Conservation (phyloP, 2,113 vertebrate species). For the Limanda limanda region DNA sequence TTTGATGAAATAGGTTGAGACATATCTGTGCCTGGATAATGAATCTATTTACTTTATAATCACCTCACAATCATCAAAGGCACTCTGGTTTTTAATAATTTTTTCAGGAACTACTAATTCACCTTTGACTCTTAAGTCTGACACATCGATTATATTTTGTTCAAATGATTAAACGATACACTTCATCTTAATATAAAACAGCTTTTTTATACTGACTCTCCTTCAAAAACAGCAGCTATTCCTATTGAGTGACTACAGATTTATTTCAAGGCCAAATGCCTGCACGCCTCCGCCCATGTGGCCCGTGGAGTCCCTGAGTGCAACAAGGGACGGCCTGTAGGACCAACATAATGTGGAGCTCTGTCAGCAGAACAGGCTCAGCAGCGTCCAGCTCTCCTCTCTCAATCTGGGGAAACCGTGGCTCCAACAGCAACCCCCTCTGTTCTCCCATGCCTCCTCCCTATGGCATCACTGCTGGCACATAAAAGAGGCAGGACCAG, state of each 20-base stretch:
- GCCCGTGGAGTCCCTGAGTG: constrained; percentile 48
- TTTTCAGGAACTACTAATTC: background rate
- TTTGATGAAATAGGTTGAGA: background rate
- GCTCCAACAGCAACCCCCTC: constrained; percentile 70
- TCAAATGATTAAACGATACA: background rate
- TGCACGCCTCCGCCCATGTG: constrained; percentile 44
- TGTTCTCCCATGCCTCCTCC: constrained; percentile 70
- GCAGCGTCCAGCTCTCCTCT: constrained; percentile 49
- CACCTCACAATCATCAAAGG: background rate
- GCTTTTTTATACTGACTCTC: background rate
- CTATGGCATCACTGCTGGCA: constrained; percentile 56
- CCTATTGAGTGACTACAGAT: constrained; percentile 10
- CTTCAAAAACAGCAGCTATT: constrained; percentile 26
- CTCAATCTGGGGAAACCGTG: constrained; percentile 59
- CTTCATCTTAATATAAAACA: background rate
- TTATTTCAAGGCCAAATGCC: constrained; percentile 36
- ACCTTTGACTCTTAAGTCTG: background rate
- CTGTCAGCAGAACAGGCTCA: constrained; percentile 70
- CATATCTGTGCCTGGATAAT: constrained; percentile 2
- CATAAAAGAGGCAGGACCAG: constrained; percentile 53
- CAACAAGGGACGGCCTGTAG: constrained; percentile 75
- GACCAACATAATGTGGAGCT: constrained; percentile 75
- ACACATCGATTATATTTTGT: background rate
- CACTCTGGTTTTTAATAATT: background rate
- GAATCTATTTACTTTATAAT: constrained; percentile 13